Conservation (phyloP, 2,888 invertebrate genomes). For the Temnothorax ravouxi region DNA sequence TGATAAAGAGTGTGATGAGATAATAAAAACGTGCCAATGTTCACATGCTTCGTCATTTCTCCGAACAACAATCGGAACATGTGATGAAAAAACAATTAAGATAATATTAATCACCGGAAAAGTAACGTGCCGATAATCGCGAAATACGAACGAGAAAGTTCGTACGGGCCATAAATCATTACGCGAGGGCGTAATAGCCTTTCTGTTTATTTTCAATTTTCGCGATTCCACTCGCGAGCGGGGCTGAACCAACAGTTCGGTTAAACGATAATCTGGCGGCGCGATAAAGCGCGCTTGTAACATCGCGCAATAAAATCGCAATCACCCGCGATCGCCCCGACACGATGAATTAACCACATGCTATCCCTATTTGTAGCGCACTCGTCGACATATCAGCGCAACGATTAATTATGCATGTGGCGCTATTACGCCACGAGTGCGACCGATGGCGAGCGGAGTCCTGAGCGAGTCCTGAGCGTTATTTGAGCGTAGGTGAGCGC, state of each 20-base stretch:
- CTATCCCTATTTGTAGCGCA: conserved; percentile 80
- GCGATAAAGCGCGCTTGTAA: conserved; percentile 75
- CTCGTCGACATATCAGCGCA: conserved; percentile 78
- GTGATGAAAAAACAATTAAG: neutral
- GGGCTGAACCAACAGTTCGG: conserved; percentile 35
- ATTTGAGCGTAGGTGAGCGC: conserved; percentile 38
- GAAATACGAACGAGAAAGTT: conserved; percentile 6
- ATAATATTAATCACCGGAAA: conserved; percentile 42
- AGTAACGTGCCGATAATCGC: conserved; percentile 42
- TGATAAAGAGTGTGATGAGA: neutral
- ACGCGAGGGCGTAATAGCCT: conserved; percentile 1
- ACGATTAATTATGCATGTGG: conserved; percentile 81
- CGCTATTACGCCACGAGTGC: conserved; percentile 65
- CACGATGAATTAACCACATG: conserved; percentile 81
- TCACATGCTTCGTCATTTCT: neutral
- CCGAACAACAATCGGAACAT: neutral
- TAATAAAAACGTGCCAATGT: conserved; percentile 19
- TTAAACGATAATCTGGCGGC: conserved; percentile 52
- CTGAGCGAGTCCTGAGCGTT: conserved; percentile 3
- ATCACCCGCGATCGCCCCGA: conserved; percentile 78
- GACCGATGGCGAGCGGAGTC: conserved; percentile 40
- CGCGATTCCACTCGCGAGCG: conserved; percentile 6
- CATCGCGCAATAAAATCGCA: conserved; percentile 81
- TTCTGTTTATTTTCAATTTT: conserved; percentile 56
- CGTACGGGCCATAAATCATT: conserved; percentile 23